phyloP scores from a whole-genome alignment of 2,797 vertebrate species.

The Zalophus californianus region DNA sequence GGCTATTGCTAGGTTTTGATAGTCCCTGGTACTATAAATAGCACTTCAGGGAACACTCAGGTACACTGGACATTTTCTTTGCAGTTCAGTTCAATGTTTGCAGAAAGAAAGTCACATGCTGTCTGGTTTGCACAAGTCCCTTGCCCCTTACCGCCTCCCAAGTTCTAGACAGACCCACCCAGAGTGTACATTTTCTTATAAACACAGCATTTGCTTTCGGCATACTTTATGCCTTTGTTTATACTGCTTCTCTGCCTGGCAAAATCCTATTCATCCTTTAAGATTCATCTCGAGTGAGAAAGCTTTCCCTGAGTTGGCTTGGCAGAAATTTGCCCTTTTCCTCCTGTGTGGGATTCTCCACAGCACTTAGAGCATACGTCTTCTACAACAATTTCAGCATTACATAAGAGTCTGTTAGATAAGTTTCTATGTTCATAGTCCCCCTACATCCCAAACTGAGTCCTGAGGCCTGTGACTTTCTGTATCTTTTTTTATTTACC shows the following conservation, averaged over 20 bases:
- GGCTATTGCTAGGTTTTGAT: conserved; percentile 8
- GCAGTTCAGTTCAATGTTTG: neutral
- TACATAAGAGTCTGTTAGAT: neutral
- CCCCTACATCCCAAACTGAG: neutral
- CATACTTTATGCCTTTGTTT: neutral
- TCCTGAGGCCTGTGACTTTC: neutral
- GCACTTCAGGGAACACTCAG: conserved; percentile 20
- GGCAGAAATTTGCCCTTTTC: neutral
- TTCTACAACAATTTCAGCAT: neutral
- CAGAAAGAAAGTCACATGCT: conserved; percentile 43
- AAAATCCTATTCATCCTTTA: neutral
- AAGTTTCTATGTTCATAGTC: neutral
- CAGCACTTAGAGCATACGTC: fast-evolving
- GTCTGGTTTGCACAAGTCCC: neutral
- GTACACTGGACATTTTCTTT: conserved; percentile 53
- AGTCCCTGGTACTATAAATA: conserved; percentile 64
- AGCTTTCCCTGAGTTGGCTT: neutral
- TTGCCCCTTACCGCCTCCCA: neutral
- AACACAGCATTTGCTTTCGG: neutral
- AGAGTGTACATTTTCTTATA: neutral
- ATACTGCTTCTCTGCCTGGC: neutral
- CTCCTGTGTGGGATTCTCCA: neutral
- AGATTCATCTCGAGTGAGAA: neutral
- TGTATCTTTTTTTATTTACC: neutral
- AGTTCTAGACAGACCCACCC: neutral